Conservation (phyloP, 1,140 invertebrate species). For the Drosophila tropicalis region DNA sequence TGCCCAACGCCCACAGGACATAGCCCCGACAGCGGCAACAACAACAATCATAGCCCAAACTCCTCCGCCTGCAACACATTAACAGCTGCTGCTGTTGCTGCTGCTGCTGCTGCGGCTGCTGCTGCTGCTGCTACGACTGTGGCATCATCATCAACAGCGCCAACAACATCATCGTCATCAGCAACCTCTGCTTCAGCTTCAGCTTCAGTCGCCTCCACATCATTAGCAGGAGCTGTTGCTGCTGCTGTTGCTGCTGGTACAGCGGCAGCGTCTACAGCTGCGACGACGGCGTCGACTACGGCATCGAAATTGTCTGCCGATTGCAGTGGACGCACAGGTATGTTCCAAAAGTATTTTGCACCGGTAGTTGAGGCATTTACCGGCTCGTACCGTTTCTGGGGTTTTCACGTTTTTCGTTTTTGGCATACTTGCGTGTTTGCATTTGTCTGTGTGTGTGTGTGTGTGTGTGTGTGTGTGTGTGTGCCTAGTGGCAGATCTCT, state of each 20-base stretch:
- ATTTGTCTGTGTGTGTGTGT: conserved; percentile 71
- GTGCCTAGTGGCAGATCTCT: conserved; percentile 12
- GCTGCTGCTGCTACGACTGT: conserved; percentile 34
- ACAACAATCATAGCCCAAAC: conserved; percentile 44
- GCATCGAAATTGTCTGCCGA: conserved; percentile 80
- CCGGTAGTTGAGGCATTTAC: conserved; percentile 76
- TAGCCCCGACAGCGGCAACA: conserved; percentile 55
- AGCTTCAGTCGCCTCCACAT: conserved; percentile 52
- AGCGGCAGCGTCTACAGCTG: conserved; percentile 30
- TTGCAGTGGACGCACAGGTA: conserved; percentile 83
- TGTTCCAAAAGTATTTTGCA: conserved; percentile 82
- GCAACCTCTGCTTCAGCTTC: conserved; percentile 44
- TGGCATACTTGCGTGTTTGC: conserved; percentile 73
- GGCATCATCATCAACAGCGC: conserved; percentile 26
- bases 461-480: conserved; percentile 38
- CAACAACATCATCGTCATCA: conserved; percentile 45
- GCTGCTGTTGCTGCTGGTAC: conserved; percentile 30
- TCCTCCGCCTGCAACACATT: conserved; percentile 72
- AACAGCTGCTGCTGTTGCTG: conserved; percentile 66
- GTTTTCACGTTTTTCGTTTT: conserved; percentile 79
- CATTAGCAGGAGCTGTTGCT: conserved; percentile 51
- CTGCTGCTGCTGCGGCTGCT: conserved; percentile 32
- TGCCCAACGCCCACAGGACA: conserved; percentile 76
- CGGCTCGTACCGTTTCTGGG: conserved; percentile 59
- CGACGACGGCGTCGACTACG: conserved; percentile 45